phyloP scores from a whole-genome alignment of 2,113 vertebrate species.

The Peromyscus polionotus region DNA sequence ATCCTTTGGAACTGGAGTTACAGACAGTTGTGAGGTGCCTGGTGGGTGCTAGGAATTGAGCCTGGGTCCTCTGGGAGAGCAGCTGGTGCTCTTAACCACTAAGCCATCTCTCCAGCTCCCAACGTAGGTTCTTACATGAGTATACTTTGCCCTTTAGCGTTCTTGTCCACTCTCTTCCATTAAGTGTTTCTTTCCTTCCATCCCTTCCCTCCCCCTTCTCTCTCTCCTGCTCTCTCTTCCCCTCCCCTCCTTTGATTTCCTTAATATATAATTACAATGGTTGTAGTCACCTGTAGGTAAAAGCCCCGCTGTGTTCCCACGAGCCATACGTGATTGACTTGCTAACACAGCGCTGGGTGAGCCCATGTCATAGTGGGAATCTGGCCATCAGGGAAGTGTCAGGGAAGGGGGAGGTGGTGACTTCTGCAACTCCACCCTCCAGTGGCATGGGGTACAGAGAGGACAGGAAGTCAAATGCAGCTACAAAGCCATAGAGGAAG shows the following conservation, averaged over 20 bases:
- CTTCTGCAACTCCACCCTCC: not conserved
- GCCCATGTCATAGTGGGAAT: not conserved
- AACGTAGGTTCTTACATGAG: not conserved
- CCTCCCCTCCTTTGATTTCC: not conserved
- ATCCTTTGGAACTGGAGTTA: not conserved
- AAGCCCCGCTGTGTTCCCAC: conserved; percentile 31
- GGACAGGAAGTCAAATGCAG: conserved; percentile 9
- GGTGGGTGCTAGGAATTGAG: not conserved
- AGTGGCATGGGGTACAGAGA: not conserved
- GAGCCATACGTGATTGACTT: not conserved
- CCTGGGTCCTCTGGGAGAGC: not conserved
- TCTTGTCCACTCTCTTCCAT: not conserved
- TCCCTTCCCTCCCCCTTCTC: not conserved
- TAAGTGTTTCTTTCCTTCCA: no score
- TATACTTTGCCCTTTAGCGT: not conserved
- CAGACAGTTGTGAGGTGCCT: not conserved
- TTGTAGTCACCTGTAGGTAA: not conserved
- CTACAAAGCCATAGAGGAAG: not conserved
- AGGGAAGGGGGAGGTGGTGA: not conserved
- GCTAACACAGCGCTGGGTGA: not conserved
- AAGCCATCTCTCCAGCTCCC: not conserved
- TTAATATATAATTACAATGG: not conserved
- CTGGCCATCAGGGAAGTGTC: not conserved
- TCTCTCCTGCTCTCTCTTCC: not conserved
- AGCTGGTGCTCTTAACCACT: not conserved